Evolutionary conservation across 1,140 invertebrate genomes (phyloP).

Genomic region (Drosophila sp.): DNA sequence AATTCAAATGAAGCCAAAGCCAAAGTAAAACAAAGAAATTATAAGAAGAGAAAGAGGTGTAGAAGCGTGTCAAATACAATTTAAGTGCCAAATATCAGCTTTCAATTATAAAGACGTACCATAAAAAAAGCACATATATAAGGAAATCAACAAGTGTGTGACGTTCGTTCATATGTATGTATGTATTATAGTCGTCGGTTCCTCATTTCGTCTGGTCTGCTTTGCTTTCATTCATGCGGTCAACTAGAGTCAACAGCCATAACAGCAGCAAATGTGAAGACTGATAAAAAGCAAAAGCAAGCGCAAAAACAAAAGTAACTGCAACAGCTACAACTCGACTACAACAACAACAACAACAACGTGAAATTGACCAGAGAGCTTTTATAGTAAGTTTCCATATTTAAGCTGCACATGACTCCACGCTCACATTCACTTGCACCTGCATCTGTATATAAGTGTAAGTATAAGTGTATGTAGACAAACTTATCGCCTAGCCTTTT

Average conservation of each 20-base stretch:
- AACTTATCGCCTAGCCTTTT: neutral
- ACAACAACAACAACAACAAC: constrained; percentile 23
- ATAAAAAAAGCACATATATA: constrained; percentile 42
- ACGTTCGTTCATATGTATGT: constrained; percentile 30
- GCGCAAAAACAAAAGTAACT: constrained; percentile 42
- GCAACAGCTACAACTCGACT: constrained; percentile 14
- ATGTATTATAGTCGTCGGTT: constrained; percentile 14
- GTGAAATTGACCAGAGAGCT: constrained; percentile 26
- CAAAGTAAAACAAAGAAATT: constrained; percentile 60
- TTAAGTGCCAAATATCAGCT: constrained; percentile 53
- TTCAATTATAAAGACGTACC: constrained; percentile 52
- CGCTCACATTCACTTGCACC: neutral
- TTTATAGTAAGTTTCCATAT: constrained; percentile 49
- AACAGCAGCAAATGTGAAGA: constrained; percentile 26
- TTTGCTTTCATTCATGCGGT: constrained; percentile 78
- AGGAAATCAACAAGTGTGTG: constrained; percentile 80
- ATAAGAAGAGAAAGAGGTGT: constrained; percentile 21
- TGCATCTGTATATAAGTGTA: neutral
- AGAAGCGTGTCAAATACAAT: constrained; percentile 45
- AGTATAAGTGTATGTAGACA: neutral
- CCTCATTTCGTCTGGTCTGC: constrained; percentile 45
- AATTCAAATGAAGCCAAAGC: constrained; percentile 14
- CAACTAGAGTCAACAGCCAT: constrained; percentile 64
- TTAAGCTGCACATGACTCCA: constrained; percentile 11
- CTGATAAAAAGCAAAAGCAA: constrained; percentile 50